Percentiles rank a stretch among this genome's conserved stretches.
These are phyloP conservation scores for Protophormia terraenovae DNA, from an alignment of 2,888 invertebrate species.

Conservation along the genomic window DNA sequence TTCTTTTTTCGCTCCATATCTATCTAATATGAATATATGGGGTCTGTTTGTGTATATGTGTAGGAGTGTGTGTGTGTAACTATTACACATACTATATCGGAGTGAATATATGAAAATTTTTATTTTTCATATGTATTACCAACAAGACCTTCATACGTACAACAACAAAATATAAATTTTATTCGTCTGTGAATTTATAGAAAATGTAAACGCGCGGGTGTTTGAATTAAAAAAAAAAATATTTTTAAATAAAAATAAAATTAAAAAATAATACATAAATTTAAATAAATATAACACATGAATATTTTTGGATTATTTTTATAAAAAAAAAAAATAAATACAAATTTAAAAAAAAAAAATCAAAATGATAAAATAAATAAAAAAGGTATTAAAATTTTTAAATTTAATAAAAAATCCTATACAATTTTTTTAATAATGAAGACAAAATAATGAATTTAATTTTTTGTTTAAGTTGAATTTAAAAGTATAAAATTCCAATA, in stretches of 20 bases:
- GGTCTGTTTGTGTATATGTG: not conserved
- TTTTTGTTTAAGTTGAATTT: no score
- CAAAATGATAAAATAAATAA: slow-evolving; percentile 14
- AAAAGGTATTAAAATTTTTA: slow-evolving; percentile 19
- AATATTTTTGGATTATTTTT: slow-evolving; percentile 28
- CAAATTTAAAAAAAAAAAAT: not conserved
- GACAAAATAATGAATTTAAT: no score
- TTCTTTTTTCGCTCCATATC: slow-evolving; percentile 20
- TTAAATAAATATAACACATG: not conserved
- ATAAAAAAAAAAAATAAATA: not conserved
- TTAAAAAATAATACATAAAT: slow-evolving; percentile 28
- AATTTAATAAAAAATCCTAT: not conserved
- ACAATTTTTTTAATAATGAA: not conserved
- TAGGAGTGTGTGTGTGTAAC: not conserved
- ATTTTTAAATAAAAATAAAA: not conserved
- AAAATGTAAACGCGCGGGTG: slow-evolving; percentile 65
- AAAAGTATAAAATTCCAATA: no score
- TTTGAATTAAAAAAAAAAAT: slow-evolving; percentile 34
- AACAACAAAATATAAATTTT: slow-evolving; percentile 46
- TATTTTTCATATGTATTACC: slow-evolving; percentile 38
- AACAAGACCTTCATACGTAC: slow-evolving; percentile 62
- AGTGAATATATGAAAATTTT: slow-evolving; percentile 40
- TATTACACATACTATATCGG: slow-evolving; percentile 37
- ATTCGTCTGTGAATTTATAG: slow-evolving; percentile 48
- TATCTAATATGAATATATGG: not conserved